Base-by-base conservation (phyloP, 2,113 vertebrate genomes). In the Thunnus maccoyii region DNA sequence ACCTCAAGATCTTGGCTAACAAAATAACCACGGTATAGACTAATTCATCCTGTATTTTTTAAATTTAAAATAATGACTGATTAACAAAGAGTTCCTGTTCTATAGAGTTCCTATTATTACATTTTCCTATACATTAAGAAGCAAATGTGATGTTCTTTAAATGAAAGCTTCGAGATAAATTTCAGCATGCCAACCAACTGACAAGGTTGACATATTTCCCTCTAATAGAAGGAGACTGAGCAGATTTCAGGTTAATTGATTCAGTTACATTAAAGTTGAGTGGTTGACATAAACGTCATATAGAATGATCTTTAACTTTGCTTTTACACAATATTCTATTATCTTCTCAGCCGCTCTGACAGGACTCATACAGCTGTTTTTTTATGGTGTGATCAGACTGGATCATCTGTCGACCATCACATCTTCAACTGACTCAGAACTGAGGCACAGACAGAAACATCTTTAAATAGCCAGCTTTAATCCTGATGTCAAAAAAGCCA, bases 261-360 rank as follows among this genome's bases (percentile, higher is more conserved):
- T 85, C 18, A 22, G n/a, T 72, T 25, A 44, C 27, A 81, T 80
- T 48, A 88, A 87, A 84, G 69, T 32, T 75, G 54, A 84, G 67
- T 32, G 20, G 55, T 14, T 75, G 69, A 84, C 76, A 78, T 36
- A 72, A 70, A 58, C 12, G 32, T 82, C 62, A 62, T 22, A 78
- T 61, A 54, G 58, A 72, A 25, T 62, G 52, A 76, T 72, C 75
- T 86, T 86, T 85, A 74, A 81, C 67, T 73, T 85, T 73, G 32
- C 67, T 80, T 80, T 86, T 80, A 72, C 52, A 88, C 81, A 79
- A 89, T 48, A 61, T 17, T 64, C 63, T 77, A 86, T 86, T 89
- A 89, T 84, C 78, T 72, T 72, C 58, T 81, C 78, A 63, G 68
- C 44, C 13, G 25, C 66, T 87, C 22, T 72, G 73, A 92, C 66